Base-by-base conservation (phyloP, 2,113 vertebrate species). In the Triplophysa rosa region DNA sequence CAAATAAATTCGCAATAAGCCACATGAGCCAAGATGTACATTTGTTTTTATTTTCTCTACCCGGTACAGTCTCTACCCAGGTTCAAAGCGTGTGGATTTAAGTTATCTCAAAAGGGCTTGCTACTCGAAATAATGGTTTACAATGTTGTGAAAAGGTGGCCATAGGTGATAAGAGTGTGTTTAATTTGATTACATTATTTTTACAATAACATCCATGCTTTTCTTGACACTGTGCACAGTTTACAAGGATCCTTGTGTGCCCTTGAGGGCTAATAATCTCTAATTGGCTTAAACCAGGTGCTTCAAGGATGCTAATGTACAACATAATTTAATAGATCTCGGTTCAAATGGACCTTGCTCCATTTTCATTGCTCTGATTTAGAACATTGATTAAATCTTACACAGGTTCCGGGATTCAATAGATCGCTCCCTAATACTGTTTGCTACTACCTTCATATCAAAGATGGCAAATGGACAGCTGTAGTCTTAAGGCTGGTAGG, bases 1-100 rank as follows among this genome's bases (percentile, higher is more conserved):
- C 77, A 79, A 72, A 74, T 79, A 67, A 13, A 37, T 79, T 67
- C 73, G 67, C 63, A 63, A 79, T 67, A 40, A 58, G 7, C 29
- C 52, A 59, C 67, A 61, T 64, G 12, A 72, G 56, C 40, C 29
- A 52, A 74, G 37, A 67, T n/a, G 47, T 24, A 23, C 17, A 4
- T 16, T 42, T 26, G 33, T 21, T 67, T 45, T 63, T n/a, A 52
- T 13, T 72, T 65, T 4, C 47, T 58, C 13, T 56, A 19, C 16
- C 5, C 2, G 11, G 47, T 49, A 49, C 14, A 49, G 47, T 49
- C 14, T 52, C 16, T 52, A 16, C 49, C 13, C 49, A 52, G 49
- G 0, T 49, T 49, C 10, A 4, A 49, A 52, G 49, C 4, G 4
- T 52, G 16, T 14, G 42, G 8, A 9, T 37, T 37, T 37, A 37